These are phyloP conservation scores for Sebastes matsubarae DNA, from an alignment of 2,797 vertebrate genomes.

Conservation along the genomic window DNA sequence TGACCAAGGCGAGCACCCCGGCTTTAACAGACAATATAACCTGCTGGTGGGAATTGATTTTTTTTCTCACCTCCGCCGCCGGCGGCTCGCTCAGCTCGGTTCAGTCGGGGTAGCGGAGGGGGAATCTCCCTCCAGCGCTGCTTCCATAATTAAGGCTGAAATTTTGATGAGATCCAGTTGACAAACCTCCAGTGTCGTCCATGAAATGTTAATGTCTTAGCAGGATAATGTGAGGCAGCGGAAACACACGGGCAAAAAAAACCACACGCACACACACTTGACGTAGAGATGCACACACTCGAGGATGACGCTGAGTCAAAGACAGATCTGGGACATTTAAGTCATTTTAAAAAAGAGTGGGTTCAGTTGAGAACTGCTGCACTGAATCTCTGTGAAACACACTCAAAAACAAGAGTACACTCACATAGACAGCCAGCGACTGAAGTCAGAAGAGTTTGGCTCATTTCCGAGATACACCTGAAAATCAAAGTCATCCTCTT, in stretches of 20 bases:
- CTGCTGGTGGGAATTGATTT: conserved; percentile 23
- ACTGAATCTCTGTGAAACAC: conserved; percentile 17
- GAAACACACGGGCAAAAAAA: not conserved
- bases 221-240: conserved; percentile 37
- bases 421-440: not conserved
- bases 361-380: conserved; percentile 44
- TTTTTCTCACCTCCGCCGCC: not conserved
- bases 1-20: conserved; percentile 12
- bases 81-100: not conserved
- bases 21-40: conserved; percentile 11
- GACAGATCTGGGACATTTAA: conserved; percentile 75
- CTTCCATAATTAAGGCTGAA: conserved; percentile 60
- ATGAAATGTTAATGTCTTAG: conserved; percentile 70
- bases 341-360: conserved; percentile 19
- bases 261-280: not conserved
- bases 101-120: not conserved
- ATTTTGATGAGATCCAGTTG: conserved; percentile 67
- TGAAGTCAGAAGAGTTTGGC: conserved; percentile 8
- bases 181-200: conserved; percentile 48
- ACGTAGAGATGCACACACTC: not conserved
- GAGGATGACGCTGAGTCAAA: conserved; percentile 52
- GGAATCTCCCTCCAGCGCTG: conserved; percentile 34
- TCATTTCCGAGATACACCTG: conserved; percentile 43
- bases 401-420: not conserved
- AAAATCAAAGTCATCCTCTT: conserved; percentile 33